A percentile compares a stretch with the other conserved stretches of the same genome.
phyloP scores from a whole-genome alignment of 2,888 invertebrate species.

The Alloplasta piceator region DNA sequence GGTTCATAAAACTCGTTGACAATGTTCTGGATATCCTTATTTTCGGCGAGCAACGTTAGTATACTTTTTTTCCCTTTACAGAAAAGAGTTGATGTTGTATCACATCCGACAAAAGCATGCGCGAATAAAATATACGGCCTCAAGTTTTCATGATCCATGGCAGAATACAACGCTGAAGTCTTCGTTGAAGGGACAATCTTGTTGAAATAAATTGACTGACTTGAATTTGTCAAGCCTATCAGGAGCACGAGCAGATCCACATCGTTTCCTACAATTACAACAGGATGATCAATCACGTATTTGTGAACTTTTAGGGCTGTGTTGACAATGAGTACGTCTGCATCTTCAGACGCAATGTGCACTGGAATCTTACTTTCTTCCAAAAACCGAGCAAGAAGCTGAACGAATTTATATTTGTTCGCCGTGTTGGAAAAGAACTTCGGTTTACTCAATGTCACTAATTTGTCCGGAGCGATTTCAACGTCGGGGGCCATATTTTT shows the following conservation, averaged over 20 bases:
- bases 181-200: not conserved
- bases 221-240: slow-evolving; percentile 27
- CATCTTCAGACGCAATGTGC: slow-evolving; percentile 59
- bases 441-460: no score
- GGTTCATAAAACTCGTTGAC: slow-evolving; percentile 16
- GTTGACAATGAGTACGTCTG: slow-evolving; percentile 58
- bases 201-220: not conserved
- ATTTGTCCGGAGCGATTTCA: no score
- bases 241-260: slow-evolving; percentile 55
- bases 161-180: slow-evolving; percentile 25
- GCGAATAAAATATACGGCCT: slow-evolving; percentile 41
- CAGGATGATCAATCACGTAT: not conserved
- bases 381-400: slow-evolving; percentile 54
- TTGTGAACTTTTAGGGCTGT: slow-evolving; percentile 36
- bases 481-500: not conserved
- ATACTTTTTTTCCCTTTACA: slow-evolving; percentile 47
- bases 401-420: no score
- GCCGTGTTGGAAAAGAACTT: no score
- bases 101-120: slow-evolving; percentile 50
- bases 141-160: slow-evolving; percentile 32
- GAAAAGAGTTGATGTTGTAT: slow-evolving; percentile 49
- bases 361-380: slow-evolving; percentile 34
- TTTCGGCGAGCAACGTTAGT: slow-evolving; percentile 22
- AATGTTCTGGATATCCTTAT: not conserved
- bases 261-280: slow-evolving; percentile 55